Percentiles rank a stretch among this genome's conserved stretches.
phyloP scores from a whole-genome alignment of 2,113 vertebrate genomes.

The Clarias gariepinus region DNA sequence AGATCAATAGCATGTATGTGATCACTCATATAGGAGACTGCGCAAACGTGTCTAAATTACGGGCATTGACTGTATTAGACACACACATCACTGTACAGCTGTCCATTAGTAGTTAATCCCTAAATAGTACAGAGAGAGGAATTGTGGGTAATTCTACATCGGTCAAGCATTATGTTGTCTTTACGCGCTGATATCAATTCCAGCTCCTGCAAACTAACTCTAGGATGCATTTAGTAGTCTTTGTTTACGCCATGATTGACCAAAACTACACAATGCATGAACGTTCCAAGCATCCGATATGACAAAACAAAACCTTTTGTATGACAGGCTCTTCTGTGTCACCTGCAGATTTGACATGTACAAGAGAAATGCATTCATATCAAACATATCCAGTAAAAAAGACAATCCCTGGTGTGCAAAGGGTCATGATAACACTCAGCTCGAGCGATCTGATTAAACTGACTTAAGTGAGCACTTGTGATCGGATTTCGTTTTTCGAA shows the following conservation, averaged over 20 bases:
- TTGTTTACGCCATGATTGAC: neutral
- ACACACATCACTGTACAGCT: neutral
- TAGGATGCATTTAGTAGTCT: neutral
- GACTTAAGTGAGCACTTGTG: neutral
- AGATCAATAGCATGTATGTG: no score
- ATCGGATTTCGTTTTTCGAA: neutral
- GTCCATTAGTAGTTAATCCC: conserved; percentile 17
- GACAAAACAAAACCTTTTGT: neutral
- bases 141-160: neutral
- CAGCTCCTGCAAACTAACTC: neutral
- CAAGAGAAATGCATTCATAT: conserved; percentile 10
- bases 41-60: neutral
- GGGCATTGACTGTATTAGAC: neutral
- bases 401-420: no score
- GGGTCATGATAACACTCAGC: neutral
- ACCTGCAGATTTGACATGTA: neutral
- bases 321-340: neutral
- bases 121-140: neutral
- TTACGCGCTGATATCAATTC: neutral
- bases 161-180: neutral
- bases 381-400: neutral
- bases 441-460: neutral
- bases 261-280: conserved; percentile 14
- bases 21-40: neutral
- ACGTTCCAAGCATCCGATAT: neutral